Evolutionary conservation across 2,888 invertebrate genomes (phyloP).

Genomic region (Andrena camellia): DNA sequence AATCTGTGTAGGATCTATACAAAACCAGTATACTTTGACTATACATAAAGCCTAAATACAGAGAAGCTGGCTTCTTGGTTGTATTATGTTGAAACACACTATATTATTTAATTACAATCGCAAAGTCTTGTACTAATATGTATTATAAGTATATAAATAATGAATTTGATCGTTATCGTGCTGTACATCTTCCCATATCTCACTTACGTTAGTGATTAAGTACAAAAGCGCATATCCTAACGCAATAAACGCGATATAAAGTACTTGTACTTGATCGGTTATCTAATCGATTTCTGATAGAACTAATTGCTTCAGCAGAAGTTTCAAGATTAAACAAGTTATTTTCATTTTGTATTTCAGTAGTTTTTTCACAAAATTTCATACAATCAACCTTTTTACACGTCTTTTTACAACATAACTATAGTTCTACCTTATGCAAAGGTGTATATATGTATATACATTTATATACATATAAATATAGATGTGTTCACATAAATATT

Average conservation of each 20-base stretch:
- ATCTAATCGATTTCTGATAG: slow-evolving; percentile 35
- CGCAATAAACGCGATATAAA: background rate
- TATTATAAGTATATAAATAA: slow-evolving; percentile 51
- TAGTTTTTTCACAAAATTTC: slow-evolving; percentile 34
- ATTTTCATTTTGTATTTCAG: slow-evolving; percentile 33
- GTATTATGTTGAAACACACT: slow-evolving; percentile 41
- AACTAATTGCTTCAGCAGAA: slow-evolving; percentile 54
- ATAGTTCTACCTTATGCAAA: slow-evolving; percentile 14
- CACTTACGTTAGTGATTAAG: background rate
- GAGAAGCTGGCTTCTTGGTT: slow-evolving; percentile 65
- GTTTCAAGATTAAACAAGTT: slow-evolving; percentile 56
- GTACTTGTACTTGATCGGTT: background rate
- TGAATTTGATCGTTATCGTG: slow-evolving; percentile 40
- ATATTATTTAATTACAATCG: slow-evolving; percentile 41
- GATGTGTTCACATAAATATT: slow-evolving; percentile 16
- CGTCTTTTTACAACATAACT: slow-evolving; percentile 38
- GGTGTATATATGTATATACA: slow-evolving; percentile 20
- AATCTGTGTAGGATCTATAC: slow-evolving; percentile 29
- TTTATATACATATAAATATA: slow-evolving; percentile 29
- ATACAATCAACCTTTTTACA: slow-evolving; percentile 46
- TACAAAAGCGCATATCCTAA: background rate
- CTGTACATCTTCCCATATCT: slow-evolving; percentile 13
- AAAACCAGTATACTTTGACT: slow-evolving; percentile 25
- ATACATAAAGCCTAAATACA: slow-evolving; percentile 13
- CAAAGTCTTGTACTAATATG: slow-evolving; percentile 41